phyloP scores from a whole-genome alignment of 1,140 invertebrate species.

The Apis mellifera region Amel_HAv3.1 CM009940.2:6408001-6408500 shows the following conservation, averaged over 20 bases:
- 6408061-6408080: conserved; percentile 48
- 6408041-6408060: conserved; percentile 58
- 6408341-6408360: not conserved
- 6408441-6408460: not conserved
- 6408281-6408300: conserved; percentile 63
- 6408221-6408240: conserved; percentile 57
- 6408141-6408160: not conserved
- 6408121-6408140: conserved; percentile 9
- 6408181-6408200: conserved; percentile 41
- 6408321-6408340: conserved; percentile 30
- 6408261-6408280: conserved; percentile 56
- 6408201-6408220: conserved; percentile 37
- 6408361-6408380: conserved; percentile 24
- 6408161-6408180: conserved; percentile 15
- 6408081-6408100: conserved; percentile 44
- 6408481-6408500: not conserved
- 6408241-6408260: conserved; percentile 45
- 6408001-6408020: conserved; percentile 46
- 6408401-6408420: conserved; percentile 15
- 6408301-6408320: conserved; percentile 48
- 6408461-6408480: not conserved
- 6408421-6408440: not conserved
- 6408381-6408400: conserved; percentile 5
- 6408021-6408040: conserved; percentile 42
- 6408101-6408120: conserved; percentile 23